Base-by-base conservation (phyloP, 2,888 invertebrate genomes). In the Andrena marginata region DNA sequence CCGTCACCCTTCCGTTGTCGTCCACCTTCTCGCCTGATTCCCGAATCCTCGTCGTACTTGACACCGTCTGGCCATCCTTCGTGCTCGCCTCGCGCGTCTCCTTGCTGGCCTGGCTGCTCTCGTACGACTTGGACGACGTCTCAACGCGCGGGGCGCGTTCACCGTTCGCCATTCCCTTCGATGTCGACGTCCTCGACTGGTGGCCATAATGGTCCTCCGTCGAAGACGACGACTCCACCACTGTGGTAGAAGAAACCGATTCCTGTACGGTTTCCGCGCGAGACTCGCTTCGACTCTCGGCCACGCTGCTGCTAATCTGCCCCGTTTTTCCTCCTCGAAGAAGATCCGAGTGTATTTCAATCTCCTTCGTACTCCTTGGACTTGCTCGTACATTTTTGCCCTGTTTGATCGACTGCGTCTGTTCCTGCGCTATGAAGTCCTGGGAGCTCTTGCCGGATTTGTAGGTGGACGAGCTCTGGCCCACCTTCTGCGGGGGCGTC, bases 371-470 rank as follows among this genome's bases (percentile, higher is more conserved):
- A 6, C 5, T 68, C 2, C 6, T 23, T 7, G 74, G 20, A 23
- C 13, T 23, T 4, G 79, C 64, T 7, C 13, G 35, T 0, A 29
- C 7, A 26, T 26, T 65, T 68, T 64, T 84, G 0, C 78, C 80
- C 35, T 88, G 86, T 63, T 73, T 86, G 0, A 87, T 16, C 20
- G 80, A 77, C 35, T 90, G 89, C 2, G 69, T 84, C 73, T 89
- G 91, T 49, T 92, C 92, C 2, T 77, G 86, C 5, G 84, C 69
- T 49, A 92, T 90, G 5, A 93, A 90, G 2, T 92, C 93, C 48
- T 89, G 73, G 0, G 91, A 92, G 13, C 83, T 83, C 54, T 87
- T 84, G 0, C 82, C 92, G 0, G 76, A 81, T 35, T 33, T 90
- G 42, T 82, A 79, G 0, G 35, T 80, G 8, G 86, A 83, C 31